Percentiles rank a stretch among this genome's conserved stretches.
Evolutionary conservation across 2,797 vertebrate genomes (phyloP).

Genomic region (Oreortyx pictus): DNA sequence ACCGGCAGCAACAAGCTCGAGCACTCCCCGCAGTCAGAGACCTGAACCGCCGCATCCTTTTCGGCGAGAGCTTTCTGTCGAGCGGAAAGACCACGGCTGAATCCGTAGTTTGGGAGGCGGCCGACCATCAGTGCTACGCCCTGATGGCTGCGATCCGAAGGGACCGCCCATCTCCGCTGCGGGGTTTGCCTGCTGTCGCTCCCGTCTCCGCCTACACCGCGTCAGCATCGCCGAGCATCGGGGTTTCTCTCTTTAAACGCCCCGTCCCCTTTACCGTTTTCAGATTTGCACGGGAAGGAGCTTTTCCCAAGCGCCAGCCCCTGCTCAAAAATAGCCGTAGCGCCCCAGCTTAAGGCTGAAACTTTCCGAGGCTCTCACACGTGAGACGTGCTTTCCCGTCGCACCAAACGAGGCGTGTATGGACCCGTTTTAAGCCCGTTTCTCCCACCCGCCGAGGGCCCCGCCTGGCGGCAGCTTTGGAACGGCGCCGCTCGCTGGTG

Average conservation of each 20-base stretch:
- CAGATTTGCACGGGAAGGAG: background rate
- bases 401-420: background rate
- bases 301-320: background rate
- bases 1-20: too few species aligned
- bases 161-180: too few species aligned
- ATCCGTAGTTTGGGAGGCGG: too few species aligned
- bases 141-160: too few species aligned
- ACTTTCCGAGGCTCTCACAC: background rate
- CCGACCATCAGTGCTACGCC: too few species aligned
- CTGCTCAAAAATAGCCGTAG: background rate
- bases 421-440: background rate
- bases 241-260: background rate
- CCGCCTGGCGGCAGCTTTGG: background rate
- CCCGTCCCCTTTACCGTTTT: background rate
- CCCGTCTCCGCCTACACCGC: too few species aligned
- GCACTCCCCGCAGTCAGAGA: too few species aligned
- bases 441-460: background rate
- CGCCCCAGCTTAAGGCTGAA: background rate
- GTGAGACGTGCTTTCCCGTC: fast-evolving
- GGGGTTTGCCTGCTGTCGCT: too few species aligned
- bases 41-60: too few species aligned
- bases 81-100: too few species aligned
- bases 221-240: too few species aligned
- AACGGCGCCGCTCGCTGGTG: background rate
- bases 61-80: too few species aligned